Conservation (phyloP, 2,888 invertebrate genomes). For the Apodemia duryi region DNA sequence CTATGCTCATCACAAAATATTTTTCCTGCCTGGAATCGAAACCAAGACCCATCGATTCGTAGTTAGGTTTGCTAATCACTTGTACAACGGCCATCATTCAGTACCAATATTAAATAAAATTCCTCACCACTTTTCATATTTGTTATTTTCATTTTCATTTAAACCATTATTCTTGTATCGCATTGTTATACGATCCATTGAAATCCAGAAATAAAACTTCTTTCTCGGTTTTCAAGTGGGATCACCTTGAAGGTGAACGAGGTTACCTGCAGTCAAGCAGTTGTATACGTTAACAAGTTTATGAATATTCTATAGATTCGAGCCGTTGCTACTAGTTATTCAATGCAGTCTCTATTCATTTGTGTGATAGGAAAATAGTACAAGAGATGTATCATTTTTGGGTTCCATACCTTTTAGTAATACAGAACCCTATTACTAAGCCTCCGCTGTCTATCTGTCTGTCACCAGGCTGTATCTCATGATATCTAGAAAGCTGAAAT, state of each 20-base stretch:
- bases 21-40: too few relatives aligned
- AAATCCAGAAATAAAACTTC: slow-evolving; percentile 17
- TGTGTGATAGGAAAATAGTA: slow-evolving; percentile 18
- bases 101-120: not conserved
- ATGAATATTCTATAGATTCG: slow-evolving; percentile 31
- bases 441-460: too few relatives aligned
- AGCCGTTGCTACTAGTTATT: slow-evolving; percentile 1
- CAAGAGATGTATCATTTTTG: too few relatives aligned
- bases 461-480: too few relatives aligned
- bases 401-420: too few relatives aligned
- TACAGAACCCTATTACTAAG: too few relatives aligned
- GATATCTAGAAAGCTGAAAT: too few relatives aligned
- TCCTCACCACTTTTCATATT: not conserved
- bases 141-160: not conserved
- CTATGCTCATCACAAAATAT: too few relatives aligned
- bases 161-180: slow-evolving; percentile 1
- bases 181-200: slow-evolving; percentile 8
- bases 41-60: too few relatives aligned
- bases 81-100: too few relatives aligned
- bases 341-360: slow-evolving; percentile 24
- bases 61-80: too few relatives aligned
- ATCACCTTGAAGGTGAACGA: slow-evolving; percentile 23
- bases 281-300: slow-evolving; percentile 29
- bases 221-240: slow-evolving; percentile 19
- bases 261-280: slow-evolving; percentile 23